These are phyloP conservation scores for Aphelinus certus DNA, from an alignment of 1,140 invertebrate species.

Conservation along the genomic window DNA sequence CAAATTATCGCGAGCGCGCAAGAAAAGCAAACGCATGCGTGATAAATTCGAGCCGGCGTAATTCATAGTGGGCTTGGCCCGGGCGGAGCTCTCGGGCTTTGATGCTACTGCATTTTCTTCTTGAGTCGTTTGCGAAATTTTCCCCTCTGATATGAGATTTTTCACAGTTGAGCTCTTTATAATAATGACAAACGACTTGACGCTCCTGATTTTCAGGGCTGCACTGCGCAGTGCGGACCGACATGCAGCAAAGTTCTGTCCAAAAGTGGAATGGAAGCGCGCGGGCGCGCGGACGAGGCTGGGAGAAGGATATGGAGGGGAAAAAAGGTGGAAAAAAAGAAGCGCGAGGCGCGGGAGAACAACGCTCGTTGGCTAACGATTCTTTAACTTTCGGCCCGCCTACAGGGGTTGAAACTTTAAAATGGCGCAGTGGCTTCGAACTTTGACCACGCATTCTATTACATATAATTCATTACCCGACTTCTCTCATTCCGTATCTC, in stretches of 20 bases:
- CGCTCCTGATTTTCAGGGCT: background rate
- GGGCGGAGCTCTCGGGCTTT: too few relatives aligned
- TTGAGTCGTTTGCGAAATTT: too few relatives aligned
- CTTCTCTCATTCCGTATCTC: too few relatives aligned
- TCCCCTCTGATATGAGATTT: too few relatives aligned
- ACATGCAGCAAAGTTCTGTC: conserved; percentile 3
- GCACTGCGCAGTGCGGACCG: background rate
- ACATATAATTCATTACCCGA: conserved; percentile 29
- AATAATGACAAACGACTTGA: conserved; percentile 58
- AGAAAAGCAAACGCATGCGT: too few relatives aligned
- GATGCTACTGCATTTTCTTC: too few relatives aligned
- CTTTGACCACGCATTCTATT: background rate
- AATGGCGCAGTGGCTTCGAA: background rate
- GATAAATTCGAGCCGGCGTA: too few relatives aligned
- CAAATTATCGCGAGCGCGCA: too few relatives aligned
- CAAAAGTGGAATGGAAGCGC: too few relatives aligned
- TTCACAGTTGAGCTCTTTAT: conserved; percentile 46
- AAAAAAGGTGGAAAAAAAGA: conserved; percentile 6
- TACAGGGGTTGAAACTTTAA: conserved; percentile 12
- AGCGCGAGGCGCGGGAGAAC: background rate
- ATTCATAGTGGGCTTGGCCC: too few relatives aligned
- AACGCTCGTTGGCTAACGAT: conserved; percentile 48
- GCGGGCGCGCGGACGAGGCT: too few relatives aligned
- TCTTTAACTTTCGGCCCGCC: conserved; percentile 48
- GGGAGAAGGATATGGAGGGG: background rate